Evolutionary conservation across 2,797 vertebrate genomes (phyloP).

Genomic region (Gephyroberyx darwinii): DNA sequence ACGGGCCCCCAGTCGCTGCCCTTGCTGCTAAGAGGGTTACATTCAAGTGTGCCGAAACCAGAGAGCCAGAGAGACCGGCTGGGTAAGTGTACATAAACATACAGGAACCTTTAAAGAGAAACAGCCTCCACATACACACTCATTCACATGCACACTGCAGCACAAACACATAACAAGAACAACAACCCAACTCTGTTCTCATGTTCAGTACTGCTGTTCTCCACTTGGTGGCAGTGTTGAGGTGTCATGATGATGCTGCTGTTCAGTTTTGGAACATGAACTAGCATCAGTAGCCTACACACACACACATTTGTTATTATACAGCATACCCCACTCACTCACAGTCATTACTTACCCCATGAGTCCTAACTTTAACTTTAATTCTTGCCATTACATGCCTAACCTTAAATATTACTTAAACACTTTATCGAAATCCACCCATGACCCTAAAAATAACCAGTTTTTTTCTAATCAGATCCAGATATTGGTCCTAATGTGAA

Average conservation of each 20-base stretch:
- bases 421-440: background rate
- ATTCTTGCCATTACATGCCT: background rate
- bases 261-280: background rate
- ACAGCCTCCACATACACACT: background rate
- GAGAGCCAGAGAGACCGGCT: slow-evolving; percentile 75
- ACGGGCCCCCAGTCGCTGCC: slow-evolving; percentile 41
- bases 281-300: background rate
- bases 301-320: background rate
- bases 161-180: background rate
- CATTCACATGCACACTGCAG: background rate
- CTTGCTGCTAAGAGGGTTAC: slow-evolving; percentile 81
- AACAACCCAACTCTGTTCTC: background rate
- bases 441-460: background rate
- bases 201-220: slow-evolving; percentile 15
- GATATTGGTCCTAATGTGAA: background rate
- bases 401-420: background rate
- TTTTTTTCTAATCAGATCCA: too few species aligned
- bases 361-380: background rate
- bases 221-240: slow-evolving; percentile 78
- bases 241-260: slow-evolving; percentile 14
- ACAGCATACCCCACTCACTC: too few species aligned
- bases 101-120: background rate
- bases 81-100: slow-evolving; percentile 78
- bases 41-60: slow-evolving; percentile 83
- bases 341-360: background rate